A percentile compares a stretch with the other conserved stretches of the same genome.
Conservation (phyloP, 2,797 vertebrate genomes). For the Rhodeus uyekii region DNA sequence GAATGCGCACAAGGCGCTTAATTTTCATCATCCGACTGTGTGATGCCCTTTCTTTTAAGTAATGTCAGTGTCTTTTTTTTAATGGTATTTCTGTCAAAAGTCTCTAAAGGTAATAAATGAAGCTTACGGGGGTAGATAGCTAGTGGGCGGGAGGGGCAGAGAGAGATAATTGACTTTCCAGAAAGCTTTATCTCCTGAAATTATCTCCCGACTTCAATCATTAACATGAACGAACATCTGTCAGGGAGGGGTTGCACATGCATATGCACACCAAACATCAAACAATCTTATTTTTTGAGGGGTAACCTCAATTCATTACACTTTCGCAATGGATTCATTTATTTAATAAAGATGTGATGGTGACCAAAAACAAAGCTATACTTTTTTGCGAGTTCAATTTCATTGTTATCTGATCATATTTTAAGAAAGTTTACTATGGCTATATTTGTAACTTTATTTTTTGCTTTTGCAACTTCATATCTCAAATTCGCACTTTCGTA, state of each 20-base stretch:
- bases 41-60: constrained; percentile 88
- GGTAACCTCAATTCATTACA: background rate
- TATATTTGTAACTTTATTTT: background rate
- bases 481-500: too few relatives aligned
- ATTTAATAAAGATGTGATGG: background rate
- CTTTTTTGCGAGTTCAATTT: background rate
- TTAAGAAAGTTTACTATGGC: background rate
- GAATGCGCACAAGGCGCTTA: constrained; percentile 83
- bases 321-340: background rate
- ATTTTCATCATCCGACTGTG: constrained; percentile 88
- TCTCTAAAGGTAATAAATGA: constrained; percentile 88
- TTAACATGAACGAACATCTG: constrained; percentile 40
- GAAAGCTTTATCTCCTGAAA: constrained; percentile 61
- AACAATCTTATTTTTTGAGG: background rate
- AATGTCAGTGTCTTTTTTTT: constrained; percentile 82
- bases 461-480: background rate
- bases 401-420: too few relatives aligned
- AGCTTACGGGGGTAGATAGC: constrained; percentile 76
- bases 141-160: constrained; percentile 50
- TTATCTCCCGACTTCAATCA: constrained; percentile 51
- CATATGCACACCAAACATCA: background rate
- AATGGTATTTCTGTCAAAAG: constrained; percentile 89
- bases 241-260: background rate
- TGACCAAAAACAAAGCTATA: background rate
- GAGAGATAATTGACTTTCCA: constrained; percentile 85